Conservation (phyloP, 2,888 invertebrate species). For the Eulithis prunata region DNA sequence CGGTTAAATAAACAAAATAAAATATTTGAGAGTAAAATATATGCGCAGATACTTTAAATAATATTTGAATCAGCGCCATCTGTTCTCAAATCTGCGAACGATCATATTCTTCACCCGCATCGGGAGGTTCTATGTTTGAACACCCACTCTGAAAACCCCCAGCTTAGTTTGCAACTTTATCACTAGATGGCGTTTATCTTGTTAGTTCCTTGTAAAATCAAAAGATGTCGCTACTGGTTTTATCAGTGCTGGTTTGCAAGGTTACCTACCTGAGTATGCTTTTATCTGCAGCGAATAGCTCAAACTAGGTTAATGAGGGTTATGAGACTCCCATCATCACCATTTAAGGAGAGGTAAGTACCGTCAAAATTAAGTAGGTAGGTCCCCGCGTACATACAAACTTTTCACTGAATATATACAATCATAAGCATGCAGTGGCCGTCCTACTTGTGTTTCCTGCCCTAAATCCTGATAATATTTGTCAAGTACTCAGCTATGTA, state of each 20-base stretch:
- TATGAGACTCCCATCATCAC: too few species aligned
- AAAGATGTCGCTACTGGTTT: constrained; percentile 14
- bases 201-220: not conserved
- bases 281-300: not conserved
- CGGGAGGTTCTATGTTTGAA: constrained; percentile 11
- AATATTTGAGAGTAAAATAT: not conserved
- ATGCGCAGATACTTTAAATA: not conserved
- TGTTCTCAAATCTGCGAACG: constrained; percentile 21
- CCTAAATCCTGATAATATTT: too few species aligned
- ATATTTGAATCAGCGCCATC: constrained; percentile 33
- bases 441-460: too few species aligned
- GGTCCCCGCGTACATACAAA: too few species aligned
- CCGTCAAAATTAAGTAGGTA: not conserved
- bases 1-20: too few species aligned
- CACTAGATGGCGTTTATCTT: constrained; percentile 21
- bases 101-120: not conserved
- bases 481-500: too few species aligned
- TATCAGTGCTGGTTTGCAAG: not conserved
- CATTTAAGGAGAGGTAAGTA: not conserved
- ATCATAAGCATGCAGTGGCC: too few species aligned
- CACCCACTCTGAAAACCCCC: not conserved
- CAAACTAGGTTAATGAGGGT: not conserved
- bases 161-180: constrained; percentile 10
- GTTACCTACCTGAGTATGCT: not conserved
- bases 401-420: too few species aligned